Conservation (phyloP, 2,113 vertebrate genomes). For the Apodemus speciosus region DNA sequence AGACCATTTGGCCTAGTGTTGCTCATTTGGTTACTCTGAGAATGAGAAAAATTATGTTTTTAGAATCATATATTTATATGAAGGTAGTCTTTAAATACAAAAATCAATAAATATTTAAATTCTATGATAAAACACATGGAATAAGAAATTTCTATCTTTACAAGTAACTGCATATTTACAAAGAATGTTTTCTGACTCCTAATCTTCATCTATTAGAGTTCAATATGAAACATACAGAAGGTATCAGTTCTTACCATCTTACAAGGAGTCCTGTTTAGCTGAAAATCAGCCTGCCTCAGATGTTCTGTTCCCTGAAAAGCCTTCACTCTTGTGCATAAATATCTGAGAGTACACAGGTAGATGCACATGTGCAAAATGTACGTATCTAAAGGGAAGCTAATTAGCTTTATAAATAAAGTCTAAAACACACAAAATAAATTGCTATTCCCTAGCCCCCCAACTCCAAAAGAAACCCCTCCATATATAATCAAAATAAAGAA, state of each 20-base stretch:
- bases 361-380: slow-evolving; percentile 3
- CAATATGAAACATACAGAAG: slow-evolving; percentile 37
- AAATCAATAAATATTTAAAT: slow-evolving; percentile 68
- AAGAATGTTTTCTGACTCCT: slow-evolving; percentile 58
- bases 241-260: slow-evolving; percentile 41
- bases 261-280: slow-evolving; percentile 35
- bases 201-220: slow-evolving; percentile 48
- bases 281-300: slow-evolving; percentile 48
- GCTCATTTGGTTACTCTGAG: slow-evolving; percentile 42
- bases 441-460: background rate
- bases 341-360: background rate
- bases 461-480: background rate
- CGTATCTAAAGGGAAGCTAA: slow-evolving; percentile 24
- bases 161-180: slow-evolving; percentile 68
- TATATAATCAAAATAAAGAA: slow-evolving; percentile 38
- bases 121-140: background rate
- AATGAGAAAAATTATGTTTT: slow-evolving; percentile 47
- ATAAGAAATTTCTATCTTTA: background rate
- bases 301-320: slow-evolving; percentile 63
- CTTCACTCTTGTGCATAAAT: slow-evolving; percentile 54
- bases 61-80: slow-evolving; percentile 38
- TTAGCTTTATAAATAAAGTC: slow-evolving; percentile 58
- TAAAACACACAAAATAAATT: slow-evolving; percentile 58
- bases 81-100: slow-evolving; percentile 54
- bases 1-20: slow-evolving; percentile 29